Conservation (phyloP, 2,113 vertebrate genomes). For the Petaurus breviceps region DNA sequence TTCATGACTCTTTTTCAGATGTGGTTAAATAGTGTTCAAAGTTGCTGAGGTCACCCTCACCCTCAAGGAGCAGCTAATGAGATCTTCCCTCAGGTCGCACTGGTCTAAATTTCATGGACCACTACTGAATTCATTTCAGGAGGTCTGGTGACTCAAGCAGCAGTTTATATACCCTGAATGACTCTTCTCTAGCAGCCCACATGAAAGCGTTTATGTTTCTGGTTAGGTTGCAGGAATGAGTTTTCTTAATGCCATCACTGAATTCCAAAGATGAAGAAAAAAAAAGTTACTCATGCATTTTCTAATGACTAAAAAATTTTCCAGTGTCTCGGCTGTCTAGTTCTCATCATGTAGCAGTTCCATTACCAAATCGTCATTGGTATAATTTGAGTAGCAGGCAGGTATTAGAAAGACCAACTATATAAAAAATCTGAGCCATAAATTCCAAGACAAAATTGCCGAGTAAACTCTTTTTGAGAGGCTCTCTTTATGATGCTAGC, state of each 20-base stretch:
- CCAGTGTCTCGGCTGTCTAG: conserved; percentile 72
- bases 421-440: conserved; percentile 65
- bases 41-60: conserved; percentile 61
- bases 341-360: conserved; percentile 71
- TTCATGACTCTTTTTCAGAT: conserved; percentile 67
- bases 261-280: conserved; percentile 72
- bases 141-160: conserved; percentile 68
- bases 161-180: conserved; percentile 48
- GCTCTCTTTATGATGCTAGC: not conserved
- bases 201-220: conserved; percentile 72
- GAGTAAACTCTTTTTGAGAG: conserved; percentile 38
- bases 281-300: conserved; percentile 77
- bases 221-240: conserved; percentile 70
- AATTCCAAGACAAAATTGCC: conserved; percentile 53
- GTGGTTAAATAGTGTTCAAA: conserved; percentile 60
- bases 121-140: conserved; percentile 51
- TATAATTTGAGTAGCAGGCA: conserved; percentile 62
- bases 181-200: conserved; percentile 68
- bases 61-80: conserved; percentile 56
- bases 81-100: conserved; percentile 46
- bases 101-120: conserved; percentile 60
- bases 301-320: conserved; percentile 77
- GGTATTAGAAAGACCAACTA: conserved; percentile 60
- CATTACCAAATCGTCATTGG: conserved; percentile 70
- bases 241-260: conserved; percentile 78